phyloP scores from a whole-genome alignment of 2,888 invertebrate species.

The Adelphocoris suturalis region DNA sequence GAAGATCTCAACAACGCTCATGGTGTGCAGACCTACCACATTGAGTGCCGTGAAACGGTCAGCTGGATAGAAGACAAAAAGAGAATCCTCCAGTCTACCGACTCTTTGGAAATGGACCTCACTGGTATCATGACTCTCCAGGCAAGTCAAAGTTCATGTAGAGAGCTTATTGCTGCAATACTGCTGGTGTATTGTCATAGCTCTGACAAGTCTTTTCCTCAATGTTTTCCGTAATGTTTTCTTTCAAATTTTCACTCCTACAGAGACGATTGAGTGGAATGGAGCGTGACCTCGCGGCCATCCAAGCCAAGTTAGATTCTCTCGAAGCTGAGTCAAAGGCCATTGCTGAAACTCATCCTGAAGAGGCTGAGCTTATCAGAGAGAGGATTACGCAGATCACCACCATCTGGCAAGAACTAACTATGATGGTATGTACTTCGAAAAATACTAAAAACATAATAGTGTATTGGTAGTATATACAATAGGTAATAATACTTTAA shows the following conservation, averaged over 20 bases:
- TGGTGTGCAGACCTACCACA: slow-evolving; percentile 99
- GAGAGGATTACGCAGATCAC: slow-evolving; percentile 95
- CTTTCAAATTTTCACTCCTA: slow-evolving; percentile 46
- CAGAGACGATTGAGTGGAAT: slow-evolving; percentile 97
- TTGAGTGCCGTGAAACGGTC: slow-evolving; percentile 98
- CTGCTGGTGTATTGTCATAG: not conserved
- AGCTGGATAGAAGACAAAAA: slow-evolving; percentile 99
- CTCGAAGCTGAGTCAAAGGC: slow-evolving; percentile 95
- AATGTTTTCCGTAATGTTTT: not conserved
- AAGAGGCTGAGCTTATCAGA: slow-evolving; percentile 93
- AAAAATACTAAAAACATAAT: not conserved
- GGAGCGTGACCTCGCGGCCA: slow-evolving; percentile 99
- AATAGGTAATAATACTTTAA: no score
- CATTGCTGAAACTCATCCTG: slow-evolving; percentile 96
- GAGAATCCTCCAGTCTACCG: slow-evolving; percentile 94
- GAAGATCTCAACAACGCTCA: slow-evolving; percentile 97
- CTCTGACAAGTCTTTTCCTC: not conserved
- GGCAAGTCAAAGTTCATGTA: slow-evolving; percentile 75
- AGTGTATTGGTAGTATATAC: no score
- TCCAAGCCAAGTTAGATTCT: slow-evolving; percentile 96
- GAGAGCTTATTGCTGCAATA: not conserved
- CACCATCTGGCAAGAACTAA: slow-evolving; percentile 96
- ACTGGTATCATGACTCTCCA: slow-evolving; percentile 97
- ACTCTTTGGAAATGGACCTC: slow-evolving; percentile 98
- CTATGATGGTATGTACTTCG: slow-evolving; percentile 86